Evolutionary conservation across 2,888 invertebrate genomes (phyloP).

Genomic region (Nephrocerus scutellatus): DNA sequence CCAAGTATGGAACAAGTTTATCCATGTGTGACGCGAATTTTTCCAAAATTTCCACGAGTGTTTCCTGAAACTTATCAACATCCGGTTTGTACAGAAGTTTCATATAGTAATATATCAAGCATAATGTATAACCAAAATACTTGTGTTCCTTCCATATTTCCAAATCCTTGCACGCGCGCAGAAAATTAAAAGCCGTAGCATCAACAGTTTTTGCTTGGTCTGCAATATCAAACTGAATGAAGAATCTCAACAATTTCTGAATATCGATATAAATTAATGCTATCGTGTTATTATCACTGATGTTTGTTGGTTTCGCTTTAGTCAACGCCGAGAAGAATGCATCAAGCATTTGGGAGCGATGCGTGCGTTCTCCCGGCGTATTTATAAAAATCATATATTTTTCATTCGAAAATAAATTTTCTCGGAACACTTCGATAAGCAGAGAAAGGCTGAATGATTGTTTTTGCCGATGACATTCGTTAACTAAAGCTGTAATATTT

Average conservation of each 20-base stretch:
- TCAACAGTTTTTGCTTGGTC: constrained; percentile 14
- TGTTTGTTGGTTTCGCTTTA: constrained; percentile 1
- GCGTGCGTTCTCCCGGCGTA: no score
- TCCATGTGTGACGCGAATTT: no score
- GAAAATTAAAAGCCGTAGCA: constrained; percentile 19
- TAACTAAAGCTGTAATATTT: no score
- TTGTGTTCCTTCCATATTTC: constrained; percentile 24
- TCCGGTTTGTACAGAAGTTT: constrained; percentile 29
- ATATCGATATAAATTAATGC: constrained; percentile 3
- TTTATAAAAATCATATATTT: no score
- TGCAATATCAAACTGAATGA: constrained; percentile 10
- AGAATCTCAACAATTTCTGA: constrained; percentile 9
- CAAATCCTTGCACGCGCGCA: constrained; percentile 29
- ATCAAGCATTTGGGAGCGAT: constrained; percentile 9
- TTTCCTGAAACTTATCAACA: constrained; percentile 21
- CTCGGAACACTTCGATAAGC: no score
- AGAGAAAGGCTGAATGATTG: no score
- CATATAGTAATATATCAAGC: constrained; percentile 33
- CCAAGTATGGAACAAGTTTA: no score
- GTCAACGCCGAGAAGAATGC: constrained; percentile 9
- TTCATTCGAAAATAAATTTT: no score
- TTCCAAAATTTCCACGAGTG: constrained; percentile 26
- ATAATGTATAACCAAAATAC: constrained; percentile 25
- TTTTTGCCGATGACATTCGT: no score
- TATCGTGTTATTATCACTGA: not conserved